These are phyloP conservation scores for Dryobotodes eremita DNA, from an alignment of 2,888 invertebrate genomes.

Conservation along the genomic window DNA sequence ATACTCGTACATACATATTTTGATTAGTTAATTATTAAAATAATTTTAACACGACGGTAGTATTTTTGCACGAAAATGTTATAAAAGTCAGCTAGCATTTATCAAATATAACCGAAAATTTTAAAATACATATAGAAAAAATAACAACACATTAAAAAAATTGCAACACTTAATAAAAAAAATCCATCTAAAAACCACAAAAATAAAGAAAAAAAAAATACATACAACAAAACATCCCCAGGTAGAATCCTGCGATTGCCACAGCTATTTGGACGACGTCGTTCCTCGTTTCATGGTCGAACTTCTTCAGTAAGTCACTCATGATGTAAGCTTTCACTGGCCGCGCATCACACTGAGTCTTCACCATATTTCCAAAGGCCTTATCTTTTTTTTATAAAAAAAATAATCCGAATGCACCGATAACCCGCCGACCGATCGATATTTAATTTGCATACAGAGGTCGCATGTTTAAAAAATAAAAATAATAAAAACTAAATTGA, in stretches of 20 bases:
- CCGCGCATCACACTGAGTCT: slow-evolving; percentile 84
- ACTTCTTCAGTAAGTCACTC: slow-evolving; percentile 87
- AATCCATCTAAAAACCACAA: background rate
- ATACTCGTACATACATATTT: background rate
- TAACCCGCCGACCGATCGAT: slow-evolving; percentile 83
- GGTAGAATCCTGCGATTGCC: slow-evolving; percentile 83
- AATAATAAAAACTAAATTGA: slow-evolving; percentile 55
- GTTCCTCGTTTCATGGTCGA: slow-evolving; percentile 82
- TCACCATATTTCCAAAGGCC: slow-evolving; percentile 80
- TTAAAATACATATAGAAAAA: background rate
- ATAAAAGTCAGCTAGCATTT: background rate
- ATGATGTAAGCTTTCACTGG: slow-evolving; percentile 87
- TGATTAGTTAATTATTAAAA: background rate
- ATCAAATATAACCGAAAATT: background rate
- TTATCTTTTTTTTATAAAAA: slow-evolving; percentile 70
- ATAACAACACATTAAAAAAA: background rate
- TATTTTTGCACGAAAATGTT: background rate
- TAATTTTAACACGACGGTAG: background rate
- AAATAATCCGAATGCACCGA: slow-evolving; percentile 80
- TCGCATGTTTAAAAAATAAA: slow-evolving; percentile 72
- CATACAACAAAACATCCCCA: slow-evolving; percentile 86
- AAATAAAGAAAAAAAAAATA: slow-evolving; percentile 62
- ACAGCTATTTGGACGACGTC: slow-evolving; percentile 83
- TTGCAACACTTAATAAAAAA: background rate
- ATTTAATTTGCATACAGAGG: slow-evolving; percentile 76